A percentile compares a stretch with the other conserved stretches of the same genome.
These are phyloP conservation scores for Astyanax mexicanus DNA, from an alignment of 2,797 vertebrate species.

Conservation along the genomic window DNA sequence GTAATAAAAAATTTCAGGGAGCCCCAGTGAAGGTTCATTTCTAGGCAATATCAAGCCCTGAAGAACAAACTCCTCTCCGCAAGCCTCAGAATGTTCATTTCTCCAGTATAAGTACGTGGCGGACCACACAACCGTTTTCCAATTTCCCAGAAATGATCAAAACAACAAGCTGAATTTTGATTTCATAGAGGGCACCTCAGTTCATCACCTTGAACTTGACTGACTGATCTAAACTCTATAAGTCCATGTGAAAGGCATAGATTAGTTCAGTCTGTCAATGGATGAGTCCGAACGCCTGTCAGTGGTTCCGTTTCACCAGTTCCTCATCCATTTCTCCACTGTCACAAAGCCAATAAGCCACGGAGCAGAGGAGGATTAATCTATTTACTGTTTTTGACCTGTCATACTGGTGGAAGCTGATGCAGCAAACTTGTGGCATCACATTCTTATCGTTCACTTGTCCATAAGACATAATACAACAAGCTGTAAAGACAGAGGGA, in stretches of 20 bases:
- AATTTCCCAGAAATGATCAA: not conserved
- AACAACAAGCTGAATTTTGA: slow-evolving; percentile 17
- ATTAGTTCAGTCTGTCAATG: slow-evolving; percentile 32
- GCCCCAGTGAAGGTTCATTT: slow-evolving; percentile 10
- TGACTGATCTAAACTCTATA: slow-evolving; percentile 1
- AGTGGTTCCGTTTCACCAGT: slow-evolving; percentile 34
- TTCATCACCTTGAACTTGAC: slow-evolving; percentile 1
- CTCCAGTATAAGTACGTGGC: not conserved
- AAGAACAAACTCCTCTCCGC: slow-evolving; percentile 11
- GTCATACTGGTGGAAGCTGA: slow-evolving; percentile 43
- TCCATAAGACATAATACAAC: slow-evolving; percentile 22
- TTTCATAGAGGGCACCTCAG: not conserved
- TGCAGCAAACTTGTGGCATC: slow-evolving; percentile 34
- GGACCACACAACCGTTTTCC: not conserved
- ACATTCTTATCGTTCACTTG: slow-evolving; percentile 12
- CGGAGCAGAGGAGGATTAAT: slow-evolving; percentile 27
- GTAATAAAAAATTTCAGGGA: slow-evolving; percentile 13
- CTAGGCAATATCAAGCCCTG: slow-evolving; percentile 6
- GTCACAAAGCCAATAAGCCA: slow-evolving; percentile 46
- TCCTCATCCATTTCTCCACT: slow-evolving; percentile 45
- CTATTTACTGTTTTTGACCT: slow-evolving; percentile 26
- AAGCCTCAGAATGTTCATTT: not conserved
- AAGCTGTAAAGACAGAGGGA: not conserved
- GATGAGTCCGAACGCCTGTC: slow-evolving; percentile 23
- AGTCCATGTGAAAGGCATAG: slow-evolving; percentile 3